These are phyloP conservation scores for Eristalinus aeneus DNA, from an alignment of 2,888 invertebrate species.

Conservation along the genomic window DNA sequence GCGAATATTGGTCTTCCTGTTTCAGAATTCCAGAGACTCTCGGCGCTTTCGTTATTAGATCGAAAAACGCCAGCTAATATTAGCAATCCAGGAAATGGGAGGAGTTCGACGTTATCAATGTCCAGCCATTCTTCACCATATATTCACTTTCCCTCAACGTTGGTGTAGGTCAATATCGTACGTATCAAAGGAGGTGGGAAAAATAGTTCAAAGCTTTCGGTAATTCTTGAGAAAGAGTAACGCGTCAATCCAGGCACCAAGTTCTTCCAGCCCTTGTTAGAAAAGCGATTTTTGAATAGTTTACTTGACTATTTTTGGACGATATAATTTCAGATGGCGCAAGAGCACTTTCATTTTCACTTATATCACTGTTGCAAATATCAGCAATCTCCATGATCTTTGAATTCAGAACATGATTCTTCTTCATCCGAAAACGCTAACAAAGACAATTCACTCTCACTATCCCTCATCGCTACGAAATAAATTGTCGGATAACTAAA, in stretches of 20 bases:
- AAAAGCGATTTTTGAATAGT: too few species aligned
- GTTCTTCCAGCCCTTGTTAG: too few species aligned
- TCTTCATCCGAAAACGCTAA: too few species aligned
- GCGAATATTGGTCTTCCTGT: constrained; percentile 1
- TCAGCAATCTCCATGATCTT: too few species aligned
- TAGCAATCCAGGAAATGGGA: not conserved
- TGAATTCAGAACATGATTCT: too few species aligned
- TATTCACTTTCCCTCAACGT: not conserved
- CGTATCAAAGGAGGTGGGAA: constrained; percentile 6
- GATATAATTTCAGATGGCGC: too few species aligned
- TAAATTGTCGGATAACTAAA: too few species aligned
- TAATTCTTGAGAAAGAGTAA: not conserved
- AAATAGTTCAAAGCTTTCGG: not conserved
- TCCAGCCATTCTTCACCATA: constrained; percentile 4
- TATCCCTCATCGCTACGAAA: too few species aligned
- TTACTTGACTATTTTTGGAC: too few species aligned
- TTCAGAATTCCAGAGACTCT: not conserved
- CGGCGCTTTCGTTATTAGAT: constrained; percentile 4
- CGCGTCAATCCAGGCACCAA: not conserved
- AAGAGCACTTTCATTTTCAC: too few species aligned
- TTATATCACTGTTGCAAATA: too few species aligned
- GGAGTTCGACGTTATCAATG: not conserved
- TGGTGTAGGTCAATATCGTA: constrained; percentile 10
- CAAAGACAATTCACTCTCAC: too few species aligned
- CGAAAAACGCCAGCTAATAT: not conserved